A percentile compares a stretch with the other conserved stretches of the same genome.
Evolutionary conservation across 2,113 vertebrate species (phyloP).

Genomic region (Rynchops niger): DNA sequence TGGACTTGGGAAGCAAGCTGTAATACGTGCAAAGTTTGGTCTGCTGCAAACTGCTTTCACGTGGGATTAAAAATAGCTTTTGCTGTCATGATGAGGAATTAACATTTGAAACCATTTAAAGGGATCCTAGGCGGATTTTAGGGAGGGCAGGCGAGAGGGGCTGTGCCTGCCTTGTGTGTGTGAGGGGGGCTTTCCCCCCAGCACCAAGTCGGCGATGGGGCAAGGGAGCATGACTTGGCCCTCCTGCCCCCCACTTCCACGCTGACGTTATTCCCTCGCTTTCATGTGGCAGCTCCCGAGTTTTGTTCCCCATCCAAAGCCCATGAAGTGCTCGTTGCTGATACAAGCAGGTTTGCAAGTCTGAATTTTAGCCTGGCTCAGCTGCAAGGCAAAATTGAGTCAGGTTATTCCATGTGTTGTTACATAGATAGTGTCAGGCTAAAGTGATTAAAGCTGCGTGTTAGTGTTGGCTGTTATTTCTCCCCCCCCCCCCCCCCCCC

Average conservation of each 20-base stretch:
- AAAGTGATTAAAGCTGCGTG: background rate
- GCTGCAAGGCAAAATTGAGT: background rate
- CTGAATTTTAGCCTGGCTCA: background rate
- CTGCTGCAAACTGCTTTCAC: constrained; percentile 24
- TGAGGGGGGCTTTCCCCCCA: background rate
- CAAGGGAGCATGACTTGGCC: background rate
- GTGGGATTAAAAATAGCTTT: constrained; percentile 47
- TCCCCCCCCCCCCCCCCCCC: too few species aligned
- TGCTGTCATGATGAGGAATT: background rate
- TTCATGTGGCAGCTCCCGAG: background rate
- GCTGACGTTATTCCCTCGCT: background rate
- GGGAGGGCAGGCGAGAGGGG: background rate
- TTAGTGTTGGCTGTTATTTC: background rate
- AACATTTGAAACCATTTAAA: constrained; percentile 21
- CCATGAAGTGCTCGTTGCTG: background rate
- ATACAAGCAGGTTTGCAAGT: background rate
- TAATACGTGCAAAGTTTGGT: background rate
- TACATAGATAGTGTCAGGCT: background rate
- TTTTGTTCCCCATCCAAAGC: background rate
- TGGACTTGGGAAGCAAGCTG: accelerated
- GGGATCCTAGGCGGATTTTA: background rate
- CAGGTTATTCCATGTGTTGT: background rate
- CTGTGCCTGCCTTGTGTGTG: background rate
- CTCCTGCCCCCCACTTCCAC: background rate
- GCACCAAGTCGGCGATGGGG: accelerated